Base-by-base conservation (phyloP, 2,113 vertebrate species). In the Malurus cyaneus region DNA sequence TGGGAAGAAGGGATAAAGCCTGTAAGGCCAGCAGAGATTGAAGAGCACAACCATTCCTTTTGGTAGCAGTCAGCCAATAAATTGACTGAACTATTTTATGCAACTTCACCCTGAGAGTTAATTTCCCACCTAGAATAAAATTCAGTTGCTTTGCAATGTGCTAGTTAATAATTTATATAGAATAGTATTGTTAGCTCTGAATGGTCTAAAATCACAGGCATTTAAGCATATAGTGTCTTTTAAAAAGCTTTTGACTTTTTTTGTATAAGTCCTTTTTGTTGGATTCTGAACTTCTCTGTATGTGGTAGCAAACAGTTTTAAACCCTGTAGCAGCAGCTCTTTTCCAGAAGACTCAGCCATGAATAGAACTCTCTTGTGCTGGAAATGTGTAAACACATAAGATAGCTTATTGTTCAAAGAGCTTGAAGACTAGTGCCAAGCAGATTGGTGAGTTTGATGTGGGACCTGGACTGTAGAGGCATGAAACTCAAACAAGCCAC, bases 361-460 rank as follows among this genome's bases (percentile, higher is more conserved):
- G 52, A 83, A 19, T 34, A 64, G 71, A 54, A 77, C 34, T 85
- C 3, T 76, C 5, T 53, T 91, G 50, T 5, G 25, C 79, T 92
- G 62, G 81, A 77, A 94, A 86, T 83, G 32, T 91, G 59, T 93
- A 93, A 96, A 89, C 94, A 80, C 0, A 0, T 84, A 79, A 82
- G 79, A 80, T 70, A 44, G 79, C 19, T 85, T 72, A 83, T 88
- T 52, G 72, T 26, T 80, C 59, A 92, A 50, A 89, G 87, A 59
- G 26, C 66, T 88, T 80, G 50, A 66, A 44, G 59, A 10, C 15
- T n/a, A 18, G 59, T 88, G 89, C 93, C 81, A 91, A 70, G 59
- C 39, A 25, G 82, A 78, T 49, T 60, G 64, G 76, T 18, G 52
- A 80, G 90, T 95, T 96, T 97, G 88, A 93, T 94, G 82, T 97